Evolutionary conservation across 2,797 vertebrate genomes (phyloP), one percentile per base, ranked within the genome.

Genomic region (Loriculus beryllinus): DNA sequence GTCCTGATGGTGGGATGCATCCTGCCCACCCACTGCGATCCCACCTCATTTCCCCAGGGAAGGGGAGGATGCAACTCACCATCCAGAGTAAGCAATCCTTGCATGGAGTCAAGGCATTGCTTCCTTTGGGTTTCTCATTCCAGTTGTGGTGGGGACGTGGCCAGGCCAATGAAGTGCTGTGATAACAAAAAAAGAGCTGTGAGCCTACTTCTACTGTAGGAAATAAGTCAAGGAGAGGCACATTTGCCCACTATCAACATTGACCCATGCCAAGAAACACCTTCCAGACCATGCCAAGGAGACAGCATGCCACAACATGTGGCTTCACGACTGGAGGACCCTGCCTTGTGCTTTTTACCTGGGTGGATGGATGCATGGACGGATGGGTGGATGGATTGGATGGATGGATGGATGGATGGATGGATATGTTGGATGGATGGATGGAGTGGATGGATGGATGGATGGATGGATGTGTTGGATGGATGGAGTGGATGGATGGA

Each of bases 261-360:
- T 47, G 5, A 60, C 12, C 19, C 1, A 0, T 62, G n/a, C 42
- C 71, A 91, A 90, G 42, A 35, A 84, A 80, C 33, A 43, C 37
- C 62, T 65, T 39, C 76, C n/a, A 57, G 37, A 9, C 35, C 33
- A 1, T 9, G 22, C 14, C 25, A 26, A 25, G 62, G 48, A 22
- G n/a, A 40, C 1, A 9, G 18, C 39, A 15, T 2, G 2, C 4
- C 1, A 5, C 33, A 43, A 8, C 11, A 3, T 1, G 0, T 79
- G 40, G 54, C n/a, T 20, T 33, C 26, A 3, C 3, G 7, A 59
- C 29, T 57, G 26, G 8, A 76, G 60, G 47, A 33, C 19, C 39
- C 28, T 70, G 28, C 70, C 65, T 20, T 39, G 74, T 60, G 65
- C 40, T 71, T 18, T 56, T 82, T 81, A 20, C 19, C 42, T 28